Evolutionary conservation across 1,140 invertebrate genomes (phyloP).

Genomic region (Glossosoma conforme): DNA sequence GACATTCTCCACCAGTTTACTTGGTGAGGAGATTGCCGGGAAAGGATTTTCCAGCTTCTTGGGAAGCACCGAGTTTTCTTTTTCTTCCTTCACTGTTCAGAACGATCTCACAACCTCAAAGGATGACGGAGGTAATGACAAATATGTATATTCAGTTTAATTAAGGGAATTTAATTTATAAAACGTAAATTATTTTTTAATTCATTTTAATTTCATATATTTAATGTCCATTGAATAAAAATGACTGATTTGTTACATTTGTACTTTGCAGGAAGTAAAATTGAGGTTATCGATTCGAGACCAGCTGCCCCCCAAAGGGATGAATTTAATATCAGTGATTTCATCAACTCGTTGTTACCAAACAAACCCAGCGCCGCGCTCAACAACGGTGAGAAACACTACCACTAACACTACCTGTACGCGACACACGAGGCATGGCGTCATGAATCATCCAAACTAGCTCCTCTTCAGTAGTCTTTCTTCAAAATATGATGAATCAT

Average conservation of each 20-base stretch:
- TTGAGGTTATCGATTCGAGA: conserved; percentile 46
- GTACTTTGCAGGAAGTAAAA: conserved; percentile 44
- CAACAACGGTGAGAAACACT: conserved; percentile 42
- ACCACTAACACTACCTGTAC: too few relatives aligned
- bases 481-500: too few relatives aligned
- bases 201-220: too few relatives aligned
- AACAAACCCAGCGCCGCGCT: conserved; percentile 34
- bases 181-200: too few relatives aligned
- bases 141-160: conserved; percentile 4
- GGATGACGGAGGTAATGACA: conserved; percentile 35
- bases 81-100: conserved; percentile 9
- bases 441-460: too few relatives aligned
- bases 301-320: conserved; percentile 18
- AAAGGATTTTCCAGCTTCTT: conserved; percentile 44
- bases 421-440: too few relatives aligned
- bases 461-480: too few relatives aligned
- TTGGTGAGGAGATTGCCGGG: conserved; percentile 42
- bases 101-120: conserved; percentile 12
- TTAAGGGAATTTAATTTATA: background rate
- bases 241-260: conserved; percentile 13
- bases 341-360: conserved; percentile 42
- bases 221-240: background rate
- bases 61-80: conserved; percentile 35
- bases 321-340: conserved; percentile 42
- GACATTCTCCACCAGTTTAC: conserved; percentile 42